Evolutionary conservation across 2,113 vertebrate genomes (phyloP), one percentile per base, ranked within the genome.

Genomic region (Pandion haliaetus): DNA sequence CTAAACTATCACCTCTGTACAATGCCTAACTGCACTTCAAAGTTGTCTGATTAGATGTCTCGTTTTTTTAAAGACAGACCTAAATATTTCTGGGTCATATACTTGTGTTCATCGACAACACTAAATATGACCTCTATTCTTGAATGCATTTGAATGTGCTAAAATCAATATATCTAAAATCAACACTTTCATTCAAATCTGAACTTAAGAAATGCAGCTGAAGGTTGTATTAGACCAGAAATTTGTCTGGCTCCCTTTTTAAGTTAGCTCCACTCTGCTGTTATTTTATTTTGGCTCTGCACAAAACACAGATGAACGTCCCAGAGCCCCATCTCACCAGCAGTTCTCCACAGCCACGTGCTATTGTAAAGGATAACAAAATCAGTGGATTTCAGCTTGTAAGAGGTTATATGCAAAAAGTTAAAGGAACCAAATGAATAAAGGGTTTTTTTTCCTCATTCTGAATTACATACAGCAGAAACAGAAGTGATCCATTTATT

Each of bases 401-500:
- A 80, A 70, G 66, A 93, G 45, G 45, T 61, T 49, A 25, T 50
- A 93, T 91, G 78, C 71, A 95, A 91, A 82, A 93, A 93, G 10
- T 76, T 76, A 90, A 89, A 91, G 40, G 62, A 82, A 88, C 61
- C 57, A 91, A 91, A 95, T 69, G 14, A 92, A 91, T 84, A 38
- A 66, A 78, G 50, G 29, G 34, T 2, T 17, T 52, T 38, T 15
- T 9, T 2, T 0, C 5, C 23, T 50, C 0, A 1, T 86, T 66
- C 62, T 91, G 87, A 90, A 63, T 86, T 73, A 77, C 38, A 36
- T 18, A 24, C 16, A 55, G 67, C 49, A 93, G 91, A 77, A 91
- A 79, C 12, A 88, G 70, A 77, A 87, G 52, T 23, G 66, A 88
- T 74, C 67, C 92, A 90, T 95, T 95, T 95, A 82, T 97, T 96